A percentile compares a stretch with the other conserved stretches of the same genome.
Conservation (phyloP, 2,888 invertebrate species). For the Drosophila lacicola region DNA sequence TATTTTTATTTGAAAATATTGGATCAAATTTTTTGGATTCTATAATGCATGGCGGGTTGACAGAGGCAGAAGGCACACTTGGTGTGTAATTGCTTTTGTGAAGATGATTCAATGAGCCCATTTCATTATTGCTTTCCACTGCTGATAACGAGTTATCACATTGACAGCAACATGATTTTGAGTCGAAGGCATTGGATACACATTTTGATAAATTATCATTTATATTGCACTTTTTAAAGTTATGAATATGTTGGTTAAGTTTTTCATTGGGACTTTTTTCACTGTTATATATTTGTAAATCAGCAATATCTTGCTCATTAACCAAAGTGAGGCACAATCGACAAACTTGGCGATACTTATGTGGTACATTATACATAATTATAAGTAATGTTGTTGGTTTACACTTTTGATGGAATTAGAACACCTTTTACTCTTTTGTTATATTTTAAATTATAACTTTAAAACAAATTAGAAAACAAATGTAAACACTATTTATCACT, state of each 20-base stretch:
- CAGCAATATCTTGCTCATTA: slow-evolving; percentile 90
- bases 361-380: slow-evolving; percentile 96
- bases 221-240: slow-evolving; percentile 42
- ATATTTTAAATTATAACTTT: slow-evolving; percentile 70
- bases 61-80: slow-evolving; percentile 61
- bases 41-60: slow-evolving; percentile 48
- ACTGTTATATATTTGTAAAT: slow-evolving; percentile 85
- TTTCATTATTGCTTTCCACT: slow-evolving; percentile 49
- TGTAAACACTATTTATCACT: slow-evolving; percentile 74
- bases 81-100: slow-evolving; percentile 62
- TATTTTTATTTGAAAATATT: slow-evolving; percentile 45
- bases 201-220: slow-evolving; percentile 50
- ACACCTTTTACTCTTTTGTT: slow-evolving; percentile 44
- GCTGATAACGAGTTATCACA: slow-evolving; percentile 67
- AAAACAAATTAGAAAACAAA: slow-evolving; percentile 77
- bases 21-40: slow-evolving; percentile 42
- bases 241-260: slow-evolving; percentile 26
- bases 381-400: slow-evolving; percentile 47
- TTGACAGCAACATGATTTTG: slow-evolving; percentile 61
- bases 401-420: slow-evolving; percentile 50
- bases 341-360: slow-evolving; percentile 97
- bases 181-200: slow-evolving; percentile 53
- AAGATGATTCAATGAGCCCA: slow-evolving; percentile 44
- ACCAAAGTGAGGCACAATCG: slow-evolving; percentile 95
- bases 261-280: slow-evolving; percentile 32